Percentiles rank a stretch among this genome's conserved stretches.
These are phyloP conservation scores for Caenorhabditis sp. DNA, from an alignment of 2,888 invertebrate species.

Conservation along the genomic window DNA sequence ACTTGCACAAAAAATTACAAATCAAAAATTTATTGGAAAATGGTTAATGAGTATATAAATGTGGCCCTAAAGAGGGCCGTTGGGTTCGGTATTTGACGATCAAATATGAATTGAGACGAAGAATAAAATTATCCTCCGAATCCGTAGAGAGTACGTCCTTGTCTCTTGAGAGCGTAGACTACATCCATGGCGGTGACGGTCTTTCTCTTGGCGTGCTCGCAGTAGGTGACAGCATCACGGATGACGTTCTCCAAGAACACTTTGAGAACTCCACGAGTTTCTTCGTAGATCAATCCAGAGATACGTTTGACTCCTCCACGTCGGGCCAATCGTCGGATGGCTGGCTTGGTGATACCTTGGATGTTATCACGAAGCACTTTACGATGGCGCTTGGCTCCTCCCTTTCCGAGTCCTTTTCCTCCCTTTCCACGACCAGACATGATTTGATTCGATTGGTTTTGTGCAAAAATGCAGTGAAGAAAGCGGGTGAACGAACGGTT, in stretches of 20 bases:
- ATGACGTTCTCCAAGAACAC: conserved; percentile 85
- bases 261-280: conserved; percentile 73
- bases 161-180: conserved; percentile 75
- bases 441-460: too few relatives aligned
- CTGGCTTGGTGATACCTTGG: conserved; percentile 74
- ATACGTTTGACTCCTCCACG: conserved; percentile 72
- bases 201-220: conserved; percentile 86
- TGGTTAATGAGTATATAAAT: conserved; percentile 4
- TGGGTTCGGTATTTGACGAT: conserved; percentile 35
- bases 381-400: conserved; percentile 84
- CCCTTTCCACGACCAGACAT: conserved; percentile 85
- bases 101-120: too few relatives aligned
- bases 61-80: conserved; percentile 61
- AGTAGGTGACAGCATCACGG: conserved; percentile 85
- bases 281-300: conserved; percentile 68
- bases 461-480: too few relatives aligned
- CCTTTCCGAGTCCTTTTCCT: conserved; percentile 82
- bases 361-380: conserved; percentile 78
- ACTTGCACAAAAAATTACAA: too few relatives aligned
- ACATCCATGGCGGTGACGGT: conserved; percentile 89
- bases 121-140: too few relatives aligned
- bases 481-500: too few relatives aligned
- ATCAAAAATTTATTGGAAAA: too few relatives aligned
- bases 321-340: conserved; percentile 73
- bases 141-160: too few relatives aligned